These are phyloP conservation scores for Gallinago media DNA, from an alignment of 2,113 vertebrate species.

Conservation along the genomic window DNA sequence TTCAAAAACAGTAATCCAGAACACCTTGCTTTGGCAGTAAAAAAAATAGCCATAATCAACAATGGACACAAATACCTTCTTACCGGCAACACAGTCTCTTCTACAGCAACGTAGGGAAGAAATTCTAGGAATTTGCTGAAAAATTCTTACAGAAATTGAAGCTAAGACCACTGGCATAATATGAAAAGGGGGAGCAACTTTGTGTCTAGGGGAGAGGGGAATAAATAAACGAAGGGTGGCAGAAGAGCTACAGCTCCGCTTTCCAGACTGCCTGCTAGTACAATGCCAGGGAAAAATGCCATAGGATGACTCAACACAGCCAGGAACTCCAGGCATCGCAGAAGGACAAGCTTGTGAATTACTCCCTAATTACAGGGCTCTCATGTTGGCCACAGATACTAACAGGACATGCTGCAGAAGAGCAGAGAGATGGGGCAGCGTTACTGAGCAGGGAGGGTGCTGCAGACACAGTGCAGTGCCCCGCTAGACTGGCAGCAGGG, in stretches of 20 bases:
- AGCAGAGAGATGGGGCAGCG: not conserved
- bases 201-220: not conserved
- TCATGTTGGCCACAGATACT: not conserved
- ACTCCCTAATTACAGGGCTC: not conserved
- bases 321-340: not conserved
- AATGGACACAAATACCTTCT: not conserved
- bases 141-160: not conserved
- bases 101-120: not conserved
- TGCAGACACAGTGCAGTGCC: not conserved
- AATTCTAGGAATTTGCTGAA: not conserved
- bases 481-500: not conserved
- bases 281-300: not conserved
- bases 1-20: not conserved
- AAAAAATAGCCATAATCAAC: not conserved
- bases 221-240: too few species aligned
- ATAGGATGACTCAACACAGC: not conserved
- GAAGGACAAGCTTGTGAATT: not conserved
- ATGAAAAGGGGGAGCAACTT: not conserved
- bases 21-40: not conserved
- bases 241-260: not conserved
- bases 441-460: not conserved
- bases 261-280: not conserved
- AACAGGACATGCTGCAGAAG: too few species aligned
- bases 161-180: not conserved
- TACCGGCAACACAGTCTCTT: not conserved